phyloP scores from a whole-genome alignment of 2,888 invertebrate genomes.

The Drosophila antonietae region DNA sequence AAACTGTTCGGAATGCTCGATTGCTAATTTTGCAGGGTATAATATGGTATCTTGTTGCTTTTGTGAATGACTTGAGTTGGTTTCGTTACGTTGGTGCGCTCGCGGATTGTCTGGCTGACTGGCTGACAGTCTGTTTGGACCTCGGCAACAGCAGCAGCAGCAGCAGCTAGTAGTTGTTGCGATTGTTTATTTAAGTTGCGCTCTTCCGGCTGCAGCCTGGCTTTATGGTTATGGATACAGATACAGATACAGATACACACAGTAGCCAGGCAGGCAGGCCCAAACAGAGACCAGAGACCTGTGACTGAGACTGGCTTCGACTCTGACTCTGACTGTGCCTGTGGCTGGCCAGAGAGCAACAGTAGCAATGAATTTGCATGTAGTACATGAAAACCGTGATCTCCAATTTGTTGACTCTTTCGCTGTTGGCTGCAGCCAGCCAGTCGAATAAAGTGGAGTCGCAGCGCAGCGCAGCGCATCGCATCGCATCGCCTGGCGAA shows the following conservation, averaged over 20 bases:
- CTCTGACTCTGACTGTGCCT: background rate
- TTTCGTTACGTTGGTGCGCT: slow-evolving; percentile 23
- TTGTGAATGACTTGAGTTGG: slow-evolving; percentile 68
- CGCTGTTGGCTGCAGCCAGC: slow-evolving; percentile 32
- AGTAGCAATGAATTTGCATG: slow-evolving; percentile 85
- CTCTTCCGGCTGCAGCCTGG: slow-evolving; percentile 65
- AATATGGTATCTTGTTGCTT: slow-evolving; percentile 31
- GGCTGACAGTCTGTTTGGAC: slow-evolving; percentile 7
- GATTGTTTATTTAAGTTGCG: slow-evolving; percentile 73
- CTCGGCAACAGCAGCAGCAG: slow-evolving; percentile 8
- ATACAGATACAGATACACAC: slow-evolving; percentile 50
- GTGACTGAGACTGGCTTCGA: background rate
- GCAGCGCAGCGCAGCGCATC: slow-evolving; percentile 23
- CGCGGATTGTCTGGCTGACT: slow-evolving; percentile 18
- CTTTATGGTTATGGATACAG: slow-evolving; percentile 75
- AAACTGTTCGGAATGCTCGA: background rate
- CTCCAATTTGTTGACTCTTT: slow-evolving; percentile 83
- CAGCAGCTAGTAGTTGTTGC: slow-evolving; percentile 37
- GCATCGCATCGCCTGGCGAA: slow-evolving; percentile 47
- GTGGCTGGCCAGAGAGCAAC: slow-evolving; percentile 64
- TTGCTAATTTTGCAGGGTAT: slow-evolving; percentile 44
- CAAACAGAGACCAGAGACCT: slow-evolving; percentile 24
- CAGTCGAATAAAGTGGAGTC: slow-evolving; percentile 38
- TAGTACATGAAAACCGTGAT: slow-evolving; percentile 85
- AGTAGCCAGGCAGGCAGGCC: slow-evolving; percentile 51